Evolutionary conservation across 2,113 vertebrate species (phyloP).

Genomic region (Psittacara wagleri): DNA sequence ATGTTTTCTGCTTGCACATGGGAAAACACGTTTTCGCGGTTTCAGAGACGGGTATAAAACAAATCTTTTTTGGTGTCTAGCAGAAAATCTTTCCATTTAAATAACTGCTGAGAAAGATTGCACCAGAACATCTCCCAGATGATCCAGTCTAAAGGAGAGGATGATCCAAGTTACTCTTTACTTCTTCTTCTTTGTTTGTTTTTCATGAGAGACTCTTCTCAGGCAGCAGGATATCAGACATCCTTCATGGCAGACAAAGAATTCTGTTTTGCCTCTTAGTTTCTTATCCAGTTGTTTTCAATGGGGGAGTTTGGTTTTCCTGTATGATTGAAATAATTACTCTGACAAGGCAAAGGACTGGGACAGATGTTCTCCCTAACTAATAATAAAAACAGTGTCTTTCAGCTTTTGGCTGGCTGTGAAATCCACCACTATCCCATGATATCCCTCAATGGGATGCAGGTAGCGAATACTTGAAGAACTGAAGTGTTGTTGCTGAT

Average conservation of each 20-base stretch:
- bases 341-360: conserved; percentile 3
- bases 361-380: conserved; percentile 61
- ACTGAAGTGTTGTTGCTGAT: neutral
- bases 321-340: conserved; percentile 39
- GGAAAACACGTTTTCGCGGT: neutral
- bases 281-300: conserved; percentile 36
- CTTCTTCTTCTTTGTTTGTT: neutral
- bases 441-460: neutral
- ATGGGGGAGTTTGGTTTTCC: conserved; percentile 19
- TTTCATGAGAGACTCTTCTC: neutral
- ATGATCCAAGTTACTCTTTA: neutral
- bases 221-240: neutral
- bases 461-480: neutral
- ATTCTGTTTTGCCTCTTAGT: neutral
- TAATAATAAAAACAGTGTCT: conserved; percentile 45
- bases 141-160: neutral
- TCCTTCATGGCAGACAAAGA: neutral
- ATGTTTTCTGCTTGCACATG: neutral
- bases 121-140: neutral
- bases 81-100: neutral
- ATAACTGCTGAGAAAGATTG: neutral
- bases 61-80: neutral
- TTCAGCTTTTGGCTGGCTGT: conserved; percentile 35
- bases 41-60: neutral
- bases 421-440: neutral